Conservation (phyloP, 2,797 vertebrate species). For the Triplophysa yarkandensis region DNA sequence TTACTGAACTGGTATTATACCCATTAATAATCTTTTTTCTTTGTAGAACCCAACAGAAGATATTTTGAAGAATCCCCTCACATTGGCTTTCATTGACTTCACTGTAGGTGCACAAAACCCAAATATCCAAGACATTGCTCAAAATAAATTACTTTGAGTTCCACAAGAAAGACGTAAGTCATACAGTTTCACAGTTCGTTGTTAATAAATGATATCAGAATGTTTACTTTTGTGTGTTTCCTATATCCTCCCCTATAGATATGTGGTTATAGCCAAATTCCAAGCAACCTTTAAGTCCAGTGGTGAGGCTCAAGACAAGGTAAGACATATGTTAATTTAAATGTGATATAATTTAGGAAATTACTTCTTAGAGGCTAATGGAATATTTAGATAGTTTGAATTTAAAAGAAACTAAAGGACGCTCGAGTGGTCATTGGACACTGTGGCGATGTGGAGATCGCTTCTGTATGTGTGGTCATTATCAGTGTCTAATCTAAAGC, state of each 20-base stretch:
- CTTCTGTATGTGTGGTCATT: constrained; percentile 41
- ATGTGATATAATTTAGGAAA: background rate
- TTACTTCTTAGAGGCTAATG: constrained; percentile 6
- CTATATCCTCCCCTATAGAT: background rate
- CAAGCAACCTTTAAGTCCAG: background rate
- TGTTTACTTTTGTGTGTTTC: background rate
- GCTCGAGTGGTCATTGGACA: constrained; percentile 39
- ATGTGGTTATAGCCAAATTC: background rate
- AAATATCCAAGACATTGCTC: too few species aligned
- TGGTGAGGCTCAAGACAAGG: background rate
- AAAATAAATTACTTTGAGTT: too few species aligned
- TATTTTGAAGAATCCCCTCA: too few species aligned
- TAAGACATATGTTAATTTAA: background rate
- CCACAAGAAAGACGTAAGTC: too few species aligned
- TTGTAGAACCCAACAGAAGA: too few species aligned
- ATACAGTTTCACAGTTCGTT: too few species aligned
- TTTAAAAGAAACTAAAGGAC: background rate
- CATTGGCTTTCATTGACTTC: too few species aligned
- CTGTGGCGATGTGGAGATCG: constrained; percentile 28
- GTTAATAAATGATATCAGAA: background rate
- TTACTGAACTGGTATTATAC: too few species aligned
- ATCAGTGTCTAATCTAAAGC: constrained; percentile 54
- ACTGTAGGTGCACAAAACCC: too few species aligned
- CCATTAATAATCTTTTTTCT: too few species aligned
- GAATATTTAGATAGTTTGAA: background rate